Percentiles rank a stretch among this genome's conserved stretches.
Evolutionary conservation across 2,113 vertebrate genomes (phyloP).

Genomic region (Verasper variegatus): DNA sequence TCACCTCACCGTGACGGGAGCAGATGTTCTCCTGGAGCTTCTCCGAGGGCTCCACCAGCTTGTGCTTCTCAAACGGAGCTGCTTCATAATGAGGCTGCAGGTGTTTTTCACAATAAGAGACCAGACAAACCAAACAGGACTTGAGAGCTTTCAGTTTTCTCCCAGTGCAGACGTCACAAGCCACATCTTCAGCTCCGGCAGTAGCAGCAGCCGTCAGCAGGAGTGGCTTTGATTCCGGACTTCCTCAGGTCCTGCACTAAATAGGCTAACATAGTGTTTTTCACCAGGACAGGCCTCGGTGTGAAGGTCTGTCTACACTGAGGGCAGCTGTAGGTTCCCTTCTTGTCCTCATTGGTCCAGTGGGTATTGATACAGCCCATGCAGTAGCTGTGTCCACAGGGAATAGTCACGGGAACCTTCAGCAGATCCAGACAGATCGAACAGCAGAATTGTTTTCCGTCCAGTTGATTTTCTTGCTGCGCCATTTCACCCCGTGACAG

Average conservation of each 20-base stretch:
- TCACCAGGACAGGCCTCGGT: background rate
- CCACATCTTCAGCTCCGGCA: background rate
- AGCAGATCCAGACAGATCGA: background rate
- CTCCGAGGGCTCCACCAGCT: background rate
- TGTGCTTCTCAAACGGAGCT: background rate
- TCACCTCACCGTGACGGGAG: background rate
- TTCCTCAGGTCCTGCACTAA: background rate
- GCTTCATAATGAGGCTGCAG: background rate
- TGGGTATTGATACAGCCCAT: background rate
- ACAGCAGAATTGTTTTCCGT: background rate
- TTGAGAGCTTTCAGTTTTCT: background rate
- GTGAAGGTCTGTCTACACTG: background rate
- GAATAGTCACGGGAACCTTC: background rate
- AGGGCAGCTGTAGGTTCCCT: background rate
- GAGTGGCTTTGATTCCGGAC: background rate
- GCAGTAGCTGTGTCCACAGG: background rate
- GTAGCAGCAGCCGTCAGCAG: background rate
- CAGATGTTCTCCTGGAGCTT: background rate
- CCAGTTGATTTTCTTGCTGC: background rate
- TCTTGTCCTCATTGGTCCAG: background rate
- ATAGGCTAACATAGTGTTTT: background rate
- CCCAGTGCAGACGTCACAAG: background rate
- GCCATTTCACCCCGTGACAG: background rate
- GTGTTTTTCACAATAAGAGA: background rate
- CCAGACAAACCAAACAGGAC: background rate